Conservation (phyloP, 2,113 vertebrate genomes). For the Lepus americanus region DNA sequence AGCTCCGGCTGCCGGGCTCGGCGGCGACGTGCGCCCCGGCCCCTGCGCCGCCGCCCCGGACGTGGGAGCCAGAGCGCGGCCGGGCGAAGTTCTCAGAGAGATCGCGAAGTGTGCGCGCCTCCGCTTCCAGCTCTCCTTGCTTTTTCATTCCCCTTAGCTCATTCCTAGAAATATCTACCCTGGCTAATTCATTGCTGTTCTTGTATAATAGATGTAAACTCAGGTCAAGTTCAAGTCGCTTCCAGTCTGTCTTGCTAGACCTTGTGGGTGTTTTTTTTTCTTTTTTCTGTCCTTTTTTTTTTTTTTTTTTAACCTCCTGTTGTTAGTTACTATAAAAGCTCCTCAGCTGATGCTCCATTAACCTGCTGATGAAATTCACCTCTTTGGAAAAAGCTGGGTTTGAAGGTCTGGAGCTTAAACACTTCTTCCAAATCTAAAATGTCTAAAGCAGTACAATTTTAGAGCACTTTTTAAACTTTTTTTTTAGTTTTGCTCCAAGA, state of each 20-base stretch:
- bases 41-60: background rate
- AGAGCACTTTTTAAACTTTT: background rate
- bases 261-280: background rate
- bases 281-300: background rate
- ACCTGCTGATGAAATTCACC: background rate
- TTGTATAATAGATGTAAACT: background rate
- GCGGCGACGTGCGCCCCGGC: background rate
- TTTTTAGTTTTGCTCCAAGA: constrained; percentile 35
- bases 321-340: background rate
- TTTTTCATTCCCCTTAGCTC: background rate
- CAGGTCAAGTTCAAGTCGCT: constrained; percentile 32
- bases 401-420: background rate
- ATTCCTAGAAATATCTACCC: constrained; percentile 71
- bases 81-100: background rate
- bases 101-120: background rate
- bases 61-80: background rate
- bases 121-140: background rate
- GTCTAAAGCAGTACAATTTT: constrained; percentile 25
- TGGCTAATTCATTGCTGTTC: background rate
- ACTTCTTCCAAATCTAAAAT: constrained; percentile 51
- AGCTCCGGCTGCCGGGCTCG: background rate
- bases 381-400: background rate
- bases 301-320: background rate
- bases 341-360: background rate
- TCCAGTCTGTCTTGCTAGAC: background rate